phyloP scores from a whole-genome alignment of 2,797 vertebrate species.

The Potorous gilbertii region DNA sequence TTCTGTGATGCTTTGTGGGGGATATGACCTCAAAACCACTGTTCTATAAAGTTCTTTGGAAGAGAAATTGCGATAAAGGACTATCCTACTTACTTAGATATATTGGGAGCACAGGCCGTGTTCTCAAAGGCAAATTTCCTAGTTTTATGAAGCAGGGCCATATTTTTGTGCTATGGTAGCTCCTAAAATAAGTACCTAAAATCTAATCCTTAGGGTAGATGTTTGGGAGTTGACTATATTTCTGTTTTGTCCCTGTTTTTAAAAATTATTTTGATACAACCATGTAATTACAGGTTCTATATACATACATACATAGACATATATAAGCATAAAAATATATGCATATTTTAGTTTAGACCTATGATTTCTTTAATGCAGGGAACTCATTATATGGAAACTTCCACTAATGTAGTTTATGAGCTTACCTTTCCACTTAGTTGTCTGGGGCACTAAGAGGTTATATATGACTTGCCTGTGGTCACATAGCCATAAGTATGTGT shows the following conservation, averaged over 20 bases:
- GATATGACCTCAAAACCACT: neutral
- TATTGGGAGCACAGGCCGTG: neutral
- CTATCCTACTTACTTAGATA: neutral
- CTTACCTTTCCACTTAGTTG: neutral
- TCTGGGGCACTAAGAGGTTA: neutral
- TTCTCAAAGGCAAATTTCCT: neutral
- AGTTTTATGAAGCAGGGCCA: neutral
- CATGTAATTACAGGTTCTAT: neutral
- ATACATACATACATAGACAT: neutral
- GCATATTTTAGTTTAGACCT: neutral
- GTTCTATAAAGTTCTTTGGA: neutral
- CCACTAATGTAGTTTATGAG: neutral
- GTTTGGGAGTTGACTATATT: neutral
- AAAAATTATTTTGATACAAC: neutral
- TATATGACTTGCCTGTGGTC: neutral
- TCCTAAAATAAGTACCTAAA: neutral
- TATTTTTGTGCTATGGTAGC: neutral
- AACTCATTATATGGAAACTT: neutral
- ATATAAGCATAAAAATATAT: neutral
- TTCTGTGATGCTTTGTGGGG: neutral
- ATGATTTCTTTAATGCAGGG: neutral
- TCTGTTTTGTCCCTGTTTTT: neutral
- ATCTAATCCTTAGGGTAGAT: neutral
- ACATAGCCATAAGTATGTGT: neutral
- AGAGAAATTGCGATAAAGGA: neutral